Evolutionary conservation across 2,797 vertebrate species (phyloP).

Genomic region (Buceros bicornis): DNA sequence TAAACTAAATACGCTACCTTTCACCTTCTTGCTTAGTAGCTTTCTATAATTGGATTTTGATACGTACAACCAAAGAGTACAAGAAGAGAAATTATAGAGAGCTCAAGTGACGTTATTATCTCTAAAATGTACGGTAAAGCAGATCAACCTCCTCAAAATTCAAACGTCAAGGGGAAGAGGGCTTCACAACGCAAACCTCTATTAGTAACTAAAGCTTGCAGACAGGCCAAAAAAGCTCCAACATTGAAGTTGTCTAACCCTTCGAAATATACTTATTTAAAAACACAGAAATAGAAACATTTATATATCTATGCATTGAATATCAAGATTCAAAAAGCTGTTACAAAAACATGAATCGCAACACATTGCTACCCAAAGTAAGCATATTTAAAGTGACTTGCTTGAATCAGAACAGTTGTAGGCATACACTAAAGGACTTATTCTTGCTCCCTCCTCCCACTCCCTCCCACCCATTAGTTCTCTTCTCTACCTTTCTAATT

Average conservation of each 20-base stretch:
- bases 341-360: not conserved
- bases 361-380: not conserved
- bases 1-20: not conserved
- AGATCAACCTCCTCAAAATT: not conserved
- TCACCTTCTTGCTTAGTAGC: not conserved
- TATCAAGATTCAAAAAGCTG: not conserved
- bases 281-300: not conserved
- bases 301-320: not conserved
- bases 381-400: not conserved
- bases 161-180: not conserved
- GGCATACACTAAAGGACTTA: not conserved
- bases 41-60: not conserved
- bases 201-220: not conserved
- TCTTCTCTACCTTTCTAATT: not conserved
- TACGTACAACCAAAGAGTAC: not conserved
- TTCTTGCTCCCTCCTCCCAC: not conserved
- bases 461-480: not conserved
- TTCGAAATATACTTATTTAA: not conserved
- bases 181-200: not conserved
- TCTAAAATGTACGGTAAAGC: not conserved
- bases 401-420: not conserved
- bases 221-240: not conserved
- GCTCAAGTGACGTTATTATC: not conserved
- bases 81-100: not conserved
- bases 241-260: not conserved